Evolutionary conservation across 2,113 vertebrate species (phyloP).

Genomic region (Etheostoma cragini): DNA sequence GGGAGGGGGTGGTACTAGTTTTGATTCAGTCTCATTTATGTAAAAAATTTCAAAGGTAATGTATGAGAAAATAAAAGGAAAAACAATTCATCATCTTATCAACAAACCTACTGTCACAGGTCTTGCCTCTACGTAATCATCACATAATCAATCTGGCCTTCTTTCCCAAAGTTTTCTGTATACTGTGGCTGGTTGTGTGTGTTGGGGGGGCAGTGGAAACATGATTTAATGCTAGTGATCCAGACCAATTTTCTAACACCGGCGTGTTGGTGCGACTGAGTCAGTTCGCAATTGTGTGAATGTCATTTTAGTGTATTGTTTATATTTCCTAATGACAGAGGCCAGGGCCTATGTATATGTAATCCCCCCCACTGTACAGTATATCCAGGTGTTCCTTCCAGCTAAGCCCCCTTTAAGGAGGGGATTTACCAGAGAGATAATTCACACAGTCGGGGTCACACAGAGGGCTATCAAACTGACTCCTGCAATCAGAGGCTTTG

Average conservation of each 20-base stretch:
- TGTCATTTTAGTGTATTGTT: constrained; percentile 73
- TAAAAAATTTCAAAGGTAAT: constrained; percentile 74
- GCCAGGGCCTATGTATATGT: constrained; percentile 58
- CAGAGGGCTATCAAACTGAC: constrained; percentile 73
- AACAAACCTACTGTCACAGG: constrained; percentile 89
- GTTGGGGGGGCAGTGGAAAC: constrained; percentile 40
- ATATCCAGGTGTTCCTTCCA: constrained; percentile 65
- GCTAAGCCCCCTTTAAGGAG: constrained; percentile 63
- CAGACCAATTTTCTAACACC: constrained; percentile 70
- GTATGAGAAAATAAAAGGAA: constrained; percentile 61
- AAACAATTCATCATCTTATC: constrained; percentile 82
- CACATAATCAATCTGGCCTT: constrained; percentile 74
- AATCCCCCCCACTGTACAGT: constrained; percentile 54
- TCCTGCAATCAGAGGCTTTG: constrained; percentile 71
- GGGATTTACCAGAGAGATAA: constrained; percentile 59
- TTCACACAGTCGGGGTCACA: constrained; percentile 56
- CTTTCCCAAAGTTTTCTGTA: constrained; percentile 80
- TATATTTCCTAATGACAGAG: constrained; percentile 66
- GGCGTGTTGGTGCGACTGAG: constrained; percentile 62
- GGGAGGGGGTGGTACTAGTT: constrained; percentile 78
- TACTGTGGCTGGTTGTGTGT: constrained; percentile 41
- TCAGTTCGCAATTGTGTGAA: constrained; percentile 71
- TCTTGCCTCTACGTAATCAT: constrained; percentile 92
- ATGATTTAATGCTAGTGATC: constrained; percentile 56
- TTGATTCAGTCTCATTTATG: constrained; percentile 90